Conservation (phyloP, 2,888 invertebrate genomes). For the Andrena haemorrhoa region DNA sequence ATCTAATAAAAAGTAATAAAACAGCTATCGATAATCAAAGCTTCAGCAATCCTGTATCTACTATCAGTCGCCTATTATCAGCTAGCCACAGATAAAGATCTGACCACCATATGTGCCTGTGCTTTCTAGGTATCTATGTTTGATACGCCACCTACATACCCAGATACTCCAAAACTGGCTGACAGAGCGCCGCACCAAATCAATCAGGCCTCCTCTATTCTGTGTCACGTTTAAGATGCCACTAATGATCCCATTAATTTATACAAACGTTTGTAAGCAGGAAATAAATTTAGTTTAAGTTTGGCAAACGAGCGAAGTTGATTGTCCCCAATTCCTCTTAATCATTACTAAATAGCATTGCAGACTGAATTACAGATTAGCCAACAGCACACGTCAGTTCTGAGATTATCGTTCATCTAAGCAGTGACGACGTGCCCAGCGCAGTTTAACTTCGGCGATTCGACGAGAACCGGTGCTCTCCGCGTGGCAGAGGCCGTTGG, state of each 20-base stretch:
- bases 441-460: background rate
- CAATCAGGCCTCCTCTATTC: background rate
- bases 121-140: constrained; percentile 54
- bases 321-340: background rate
- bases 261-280: background rate
- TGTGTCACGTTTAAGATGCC: constrained; percentile 50
- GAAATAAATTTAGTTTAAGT: background rate
- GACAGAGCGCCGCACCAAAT: constrained; percentile 8
- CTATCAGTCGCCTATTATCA: constrained; percentile 26
- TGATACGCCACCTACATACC: constrained; percentile 67
- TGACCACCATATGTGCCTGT: constrained; percentile 1
- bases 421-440: background rate
- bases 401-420: background rate
- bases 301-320: background rate
- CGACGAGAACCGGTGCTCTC: background rate
- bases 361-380: too few relatives aligned
- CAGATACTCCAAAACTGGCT: constrained; percentile 53
- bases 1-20: background rate
- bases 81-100: constrained; percentile 24
- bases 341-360: background rate
- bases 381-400: too few relatives aligned
- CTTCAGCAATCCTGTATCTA: background rate
- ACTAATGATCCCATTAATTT: background rate
- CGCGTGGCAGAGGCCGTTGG: background rate
- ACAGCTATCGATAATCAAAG: background rate